These are phyloP conservation scores for Opisthocomus hoazin DNA, from an alignment of 2,113 vertebrate species.

Conservation along the genomic window DNA sequence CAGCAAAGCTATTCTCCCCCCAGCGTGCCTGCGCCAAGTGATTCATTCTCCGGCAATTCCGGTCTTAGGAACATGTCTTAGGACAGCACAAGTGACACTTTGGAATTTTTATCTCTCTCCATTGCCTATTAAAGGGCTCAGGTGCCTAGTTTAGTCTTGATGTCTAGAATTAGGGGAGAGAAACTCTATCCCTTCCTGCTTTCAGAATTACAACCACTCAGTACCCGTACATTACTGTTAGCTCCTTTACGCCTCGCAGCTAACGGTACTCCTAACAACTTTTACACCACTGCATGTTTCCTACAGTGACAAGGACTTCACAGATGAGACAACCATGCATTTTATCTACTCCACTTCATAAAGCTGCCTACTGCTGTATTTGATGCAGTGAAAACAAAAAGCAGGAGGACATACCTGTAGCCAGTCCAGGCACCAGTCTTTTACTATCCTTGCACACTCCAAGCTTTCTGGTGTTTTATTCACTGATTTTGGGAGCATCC, in stretches of 20 bases:
- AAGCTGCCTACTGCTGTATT: background rate
- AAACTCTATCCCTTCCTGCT: background rate
- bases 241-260: background rate
- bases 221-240: background rate
- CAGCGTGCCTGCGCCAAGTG: fast-evolving
- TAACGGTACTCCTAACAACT: background rate
- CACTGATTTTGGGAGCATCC: background rate
- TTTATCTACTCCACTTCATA: background rate
- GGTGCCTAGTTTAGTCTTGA: background rate
- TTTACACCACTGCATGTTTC: background rate
- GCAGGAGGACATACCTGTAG: background rate
- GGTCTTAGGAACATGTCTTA: background rate
- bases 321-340: background rate
- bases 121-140: background rate
- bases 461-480: background rate
- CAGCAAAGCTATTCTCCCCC: background rate
- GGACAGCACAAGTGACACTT: background rate
- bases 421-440: background rate
- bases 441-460: background rate
- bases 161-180: background rate
- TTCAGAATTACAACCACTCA: background rate
- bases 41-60: background rate
- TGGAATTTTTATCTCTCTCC: background rate
- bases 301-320: background rate
- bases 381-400: background rate